Evolutionary conservation across 2,888 invertebrate genomes (phyloP).

Genomic region (Drosophila fungiperda): DNA sequence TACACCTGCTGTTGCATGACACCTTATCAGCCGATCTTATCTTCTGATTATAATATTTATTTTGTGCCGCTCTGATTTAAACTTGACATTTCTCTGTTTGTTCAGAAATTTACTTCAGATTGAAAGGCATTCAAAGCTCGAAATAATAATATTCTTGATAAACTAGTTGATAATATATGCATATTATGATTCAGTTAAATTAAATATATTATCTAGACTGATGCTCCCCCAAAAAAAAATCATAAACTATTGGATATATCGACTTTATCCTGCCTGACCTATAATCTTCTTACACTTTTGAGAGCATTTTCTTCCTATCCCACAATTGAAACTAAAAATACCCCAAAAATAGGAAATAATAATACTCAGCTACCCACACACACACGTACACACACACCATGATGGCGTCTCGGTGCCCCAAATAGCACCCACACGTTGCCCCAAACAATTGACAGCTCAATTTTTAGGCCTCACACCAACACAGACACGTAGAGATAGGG

Average conservation of each 20-base stretch:
- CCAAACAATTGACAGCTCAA: conserved; percentile 75
- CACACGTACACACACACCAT: conserved; percentile 1
- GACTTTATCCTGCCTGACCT: conserved; percentile 28
- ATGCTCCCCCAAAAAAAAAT: background rate
- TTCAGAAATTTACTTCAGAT: background rate
- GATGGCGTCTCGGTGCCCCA: conserved; percentile 56
- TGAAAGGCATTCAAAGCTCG: background rate
- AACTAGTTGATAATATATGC: background rate
- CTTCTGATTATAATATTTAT: conserved; percentile 48
- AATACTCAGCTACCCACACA: conserved; percentile 5
- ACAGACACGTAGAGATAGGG: background rate
- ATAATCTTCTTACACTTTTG: conserved; percentile 25
- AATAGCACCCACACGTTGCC: conserved; percentile 69
- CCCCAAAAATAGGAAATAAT: background rate
- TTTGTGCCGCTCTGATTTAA: conserved; percentile 5
- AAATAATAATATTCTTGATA: background rate
- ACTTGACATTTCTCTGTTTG: background rate
- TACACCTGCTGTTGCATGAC: conserved; percentile 58
- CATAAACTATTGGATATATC: conserved; percentile 27
- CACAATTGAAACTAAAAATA: conserved; percentile 46
- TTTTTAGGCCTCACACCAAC: conserved; percentile 58
- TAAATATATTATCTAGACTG: background rate
- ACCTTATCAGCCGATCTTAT: conserved; percentile 42
- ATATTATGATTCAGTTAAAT: background rate
- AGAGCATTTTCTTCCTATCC: conserved; percentile 9